Conservation (phyloP, 2,113 vertebrate species). For the Misgurnus anguillicaudatus region DNA sequence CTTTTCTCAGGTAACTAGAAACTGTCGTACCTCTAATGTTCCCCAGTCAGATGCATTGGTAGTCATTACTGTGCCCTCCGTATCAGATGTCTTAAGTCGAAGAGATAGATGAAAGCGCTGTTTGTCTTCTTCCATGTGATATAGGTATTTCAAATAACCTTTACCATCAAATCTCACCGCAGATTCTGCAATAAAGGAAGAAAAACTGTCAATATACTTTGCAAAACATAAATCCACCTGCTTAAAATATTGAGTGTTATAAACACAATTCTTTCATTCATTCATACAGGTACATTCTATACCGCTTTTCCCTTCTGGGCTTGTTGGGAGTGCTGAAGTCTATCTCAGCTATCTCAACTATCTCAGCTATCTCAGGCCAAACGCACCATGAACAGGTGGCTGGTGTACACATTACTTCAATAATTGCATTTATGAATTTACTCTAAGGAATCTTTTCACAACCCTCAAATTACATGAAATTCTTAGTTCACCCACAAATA, state of each 20-base stretch:
- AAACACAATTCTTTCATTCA: not conserved
- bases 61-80: conserved; percentile 71
- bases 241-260: not conserved
- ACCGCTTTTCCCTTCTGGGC: too few relatives aligned
- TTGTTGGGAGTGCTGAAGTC: too few relatives aligned
- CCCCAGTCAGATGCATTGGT: conserved; percentile 74
- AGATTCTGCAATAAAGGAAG: conserved; percentile 76
- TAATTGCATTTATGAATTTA: too few relatives aligned
- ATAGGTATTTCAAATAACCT: conserved; percentile 80
- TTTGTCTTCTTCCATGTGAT: conserved; percentile 68
- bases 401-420: too few relatives aligned
- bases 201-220: not conserved
- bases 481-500: too few relatives aligned
- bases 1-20: not conserved
- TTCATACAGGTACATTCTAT: not conserved
- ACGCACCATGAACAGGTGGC: too few relatives aligned
- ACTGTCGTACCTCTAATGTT: conserved; percentile 78
- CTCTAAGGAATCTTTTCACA: too few relatives aligned
- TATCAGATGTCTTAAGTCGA: conserved; percentile 83
- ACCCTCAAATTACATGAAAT: too few relatives aligned
- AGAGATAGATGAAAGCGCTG: conserved; percentile 79
- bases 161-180: conserved; percentile 81
- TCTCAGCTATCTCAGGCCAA: too few relatives aligned
- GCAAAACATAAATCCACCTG: not conserved
- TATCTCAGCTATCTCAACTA: too few relatives aligned